Evolutionary conservation across 2,797 vertebrate genomes (phyloP).

Genomic region (Otus scops): DNA sequence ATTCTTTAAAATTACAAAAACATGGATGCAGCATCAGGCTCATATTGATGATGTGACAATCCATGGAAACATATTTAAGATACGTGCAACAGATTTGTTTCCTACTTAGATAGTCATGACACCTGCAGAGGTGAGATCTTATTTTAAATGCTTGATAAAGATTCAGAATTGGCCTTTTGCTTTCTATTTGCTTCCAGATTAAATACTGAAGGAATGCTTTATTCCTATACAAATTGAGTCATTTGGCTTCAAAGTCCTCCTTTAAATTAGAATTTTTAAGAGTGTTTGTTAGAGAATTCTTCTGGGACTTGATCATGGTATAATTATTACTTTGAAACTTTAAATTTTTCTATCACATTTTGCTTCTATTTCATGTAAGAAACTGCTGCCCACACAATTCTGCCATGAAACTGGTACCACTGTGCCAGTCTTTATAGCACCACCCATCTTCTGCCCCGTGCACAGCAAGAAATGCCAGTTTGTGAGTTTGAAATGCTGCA

Average conservation of each 20-base stretch:
- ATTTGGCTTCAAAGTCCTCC: background rate
- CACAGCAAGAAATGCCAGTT: background rate
- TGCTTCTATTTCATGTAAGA: background rate
- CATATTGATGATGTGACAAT: background rate
- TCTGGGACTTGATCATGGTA: background rate
- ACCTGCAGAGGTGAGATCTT: background rate
- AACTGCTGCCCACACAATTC: background rate
- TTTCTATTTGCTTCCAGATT: background rate
- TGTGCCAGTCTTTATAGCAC: background rate
- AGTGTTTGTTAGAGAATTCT: background rate
- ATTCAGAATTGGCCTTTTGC: background rate
- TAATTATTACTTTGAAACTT: background rate
- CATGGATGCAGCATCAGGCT: background rate
- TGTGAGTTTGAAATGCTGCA: background rate
- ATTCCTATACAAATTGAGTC: background rate
- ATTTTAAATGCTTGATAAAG: background rate
- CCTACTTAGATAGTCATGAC: background rate
- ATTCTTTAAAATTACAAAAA: background rate
- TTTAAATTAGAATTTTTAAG: background rate
- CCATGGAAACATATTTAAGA: background rate
- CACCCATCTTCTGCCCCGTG: background rate
- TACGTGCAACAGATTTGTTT: background rate
- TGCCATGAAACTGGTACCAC: background rate
- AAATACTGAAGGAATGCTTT: background rate
- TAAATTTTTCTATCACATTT: background rate